Conservation (phyloP, 2,888 invertebrate genomes). For the Atherix ibis region DNA sequence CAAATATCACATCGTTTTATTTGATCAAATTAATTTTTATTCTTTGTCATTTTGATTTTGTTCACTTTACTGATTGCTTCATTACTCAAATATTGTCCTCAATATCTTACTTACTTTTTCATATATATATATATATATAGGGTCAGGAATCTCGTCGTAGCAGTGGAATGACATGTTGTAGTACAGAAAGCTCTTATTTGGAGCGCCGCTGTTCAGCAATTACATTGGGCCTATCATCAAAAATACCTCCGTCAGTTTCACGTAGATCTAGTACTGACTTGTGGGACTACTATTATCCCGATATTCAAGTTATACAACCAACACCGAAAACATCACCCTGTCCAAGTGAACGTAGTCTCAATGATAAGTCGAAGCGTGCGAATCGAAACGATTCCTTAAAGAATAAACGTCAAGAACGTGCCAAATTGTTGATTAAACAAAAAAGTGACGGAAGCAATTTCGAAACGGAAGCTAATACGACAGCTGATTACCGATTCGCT, state of each 20-base stretch:
- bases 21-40: no score
- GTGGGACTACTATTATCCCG: constrained; percentile 45
- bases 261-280: constrained; percentile 25
- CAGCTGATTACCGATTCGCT: constrained; percentile 8
- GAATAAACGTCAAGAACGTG: no score
- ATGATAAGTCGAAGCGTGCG: constrained; percentile 21
- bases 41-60: no score
- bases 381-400: no score
- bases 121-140: no score
- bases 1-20: no score
- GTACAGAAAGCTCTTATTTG: constrained; percentile 68
- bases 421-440: no score
- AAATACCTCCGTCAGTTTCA: constrained; percentile 24
- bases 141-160: constrained; percentile 42
- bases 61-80: no score
- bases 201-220: constrained; percentile 68
- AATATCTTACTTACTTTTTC: no score
- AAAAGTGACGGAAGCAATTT: constrained; percentile 19
- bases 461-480: constrained; percentile 23
- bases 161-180: constrained; percentile 72
- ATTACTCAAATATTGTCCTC: no score
- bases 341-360: constrained; percentile 46
- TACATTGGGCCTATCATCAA: constrained; percentile 48
- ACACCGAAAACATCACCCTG: constrained; percentile 73
- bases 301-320: constrained; percentile 57